phyloP scores from a whole-genome alignment of 2,113 vertebrate genomes.

The Hippolais icterina region DNA sequence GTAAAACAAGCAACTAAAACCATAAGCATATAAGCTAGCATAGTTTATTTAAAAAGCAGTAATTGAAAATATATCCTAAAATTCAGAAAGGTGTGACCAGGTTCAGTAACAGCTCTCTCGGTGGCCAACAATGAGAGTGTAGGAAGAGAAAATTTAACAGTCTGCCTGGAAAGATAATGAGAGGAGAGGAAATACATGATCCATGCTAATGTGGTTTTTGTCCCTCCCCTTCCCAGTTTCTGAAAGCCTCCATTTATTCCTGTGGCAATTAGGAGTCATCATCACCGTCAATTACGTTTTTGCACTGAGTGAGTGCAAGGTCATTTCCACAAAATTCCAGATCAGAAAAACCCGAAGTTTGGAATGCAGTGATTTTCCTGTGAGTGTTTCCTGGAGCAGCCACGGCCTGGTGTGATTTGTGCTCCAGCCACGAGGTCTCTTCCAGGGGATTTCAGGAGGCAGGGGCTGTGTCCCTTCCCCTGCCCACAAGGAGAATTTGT shows the following conservation, averaged over 20 bases:
- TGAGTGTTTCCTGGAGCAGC: neutral
- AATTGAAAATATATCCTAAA: neutral
- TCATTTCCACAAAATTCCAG: neutral
- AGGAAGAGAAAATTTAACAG: neutral
- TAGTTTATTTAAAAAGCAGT: neutral
- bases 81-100: neutral
- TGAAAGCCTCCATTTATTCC: neutral
- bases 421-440: neutral
- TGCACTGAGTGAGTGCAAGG: neutral
- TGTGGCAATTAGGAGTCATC: neutral
- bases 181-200: neutral
- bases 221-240: neutral
- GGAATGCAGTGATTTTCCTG: neutral
- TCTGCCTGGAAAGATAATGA: neutral
- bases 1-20: slow-evolving; percentile 45
- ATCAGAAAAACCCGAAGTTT: neutral
- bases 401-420: neutral
- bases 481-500: neutral
- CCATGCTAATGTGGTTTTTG: neutral
- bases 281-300: neutral
- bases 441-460: neutral
- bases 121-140: neutral
- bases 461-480: neutral
- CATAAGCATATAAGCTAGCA: neutral
- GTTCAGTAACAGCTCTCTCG: neutral